Evolutionary conservation across 2,113 vertebrate species (phyloP), one percentile per base, ranked within the genome.

Genomic region (Tragelaphus scriptus): DNA sequence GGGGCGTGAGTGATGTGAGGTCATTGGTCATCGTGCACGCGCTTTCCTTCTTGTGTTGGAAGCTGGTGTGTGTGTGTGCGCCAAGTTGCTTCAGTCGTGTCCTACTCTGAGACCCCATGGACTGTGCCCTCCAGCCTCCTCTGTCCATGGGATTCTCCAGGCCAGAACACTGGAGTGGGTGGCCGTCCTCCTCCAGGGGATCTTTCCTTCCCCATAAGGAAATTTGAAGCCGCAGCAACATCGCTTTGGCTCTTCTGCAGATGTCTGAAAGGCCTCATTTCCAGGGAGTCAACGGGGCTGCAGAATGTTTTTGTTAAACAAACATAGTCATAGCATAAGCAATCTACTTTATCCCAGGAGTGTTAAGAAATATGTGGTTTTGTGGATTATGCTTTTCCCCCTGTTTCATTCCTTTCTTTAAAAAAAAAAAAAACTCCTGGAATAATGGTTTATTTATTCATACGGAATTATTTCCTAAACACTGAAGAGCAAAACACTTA

Each of bases 321-420:
- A 95, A 87, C 80, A 88, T 30, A 90, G 91, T 95, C 96, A 92
- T 97, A 95, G 94, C 89, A 95, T 91, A 97, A 95, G 16, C 63
- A 94, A n/a, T 40, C 84, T 12, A 6, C 63, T 85, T 21, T 71
- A 77, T 95, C 96, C 93, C 96, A 75, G 75, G 93, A 87, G 96
- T 93, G 93, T 95, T 96, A 85, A 97, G 89, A 97, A 97, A 97
- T 97, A n/a, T 95, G 93, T 90, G 90, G 89, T 82, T 97, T 95
- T 68, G 85, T 93, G 88, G 91, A 30, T 94, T 95, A 59, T 28
- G 49, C 26, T 58, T 93, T 51, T 23, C 19, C 21, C 25, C 14
- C 11, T 26, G 11, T 85, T 96, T 90, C 65, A 80, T 97, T 95
- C 58, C 59, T 85, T 90, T 68, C 12, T 79, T 91, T 2, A 5